These are phyloP conservation scores for Parazoanthus swiftii DNA, from an alignment of 92 coral and sea anemone species.

Conservation along the genomic window DNA sequence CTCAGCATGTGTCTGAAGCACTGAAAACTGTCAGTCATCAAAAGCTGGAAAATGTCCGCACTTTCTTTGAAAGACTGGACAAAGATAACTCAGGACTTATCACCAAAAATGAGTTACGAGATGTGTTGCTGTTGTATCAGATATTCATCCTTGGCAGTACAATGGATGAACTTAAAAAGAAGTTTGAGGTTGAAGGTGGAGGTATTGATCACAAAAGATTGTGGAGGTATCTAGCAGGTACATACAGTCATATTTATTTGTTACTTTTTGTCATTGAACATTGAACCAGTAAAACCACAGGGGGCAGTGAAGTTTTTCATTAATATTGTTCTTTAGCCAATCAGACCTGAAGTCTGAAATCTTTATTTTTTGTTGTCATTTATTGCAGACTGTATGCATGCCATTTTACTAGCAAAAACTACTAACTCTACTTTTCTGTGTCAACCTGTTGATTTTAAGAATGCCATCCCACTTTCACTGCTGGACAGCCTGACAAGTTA, in stretches of 20 bases:
- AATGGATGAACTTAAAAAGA: slow-evolving; percentile 60
- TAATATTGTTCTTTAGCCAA: slow-evolving; percentile 11
- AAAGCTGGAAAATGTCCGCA: slow-evolving; percentile 57
- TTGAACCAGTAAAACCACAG: no score
- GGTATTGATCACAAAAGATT: slow-evolving; percentile 58
- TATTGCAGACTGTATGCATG: no score
- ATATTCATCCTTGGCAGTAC: slow-evolving; percentile 73
- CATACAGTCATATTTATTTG: no score
- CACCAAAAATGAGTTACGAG: slow-evolving; percentile 60
- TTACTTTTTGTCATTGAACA: no score
- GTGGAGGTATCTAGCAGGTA: slow-evolving; percentile 66
- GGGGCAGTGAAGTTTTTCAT: no score
- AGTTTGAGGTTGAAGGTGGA: slow-evolving; percentile 55
- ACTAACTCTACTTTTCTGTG: background rate
- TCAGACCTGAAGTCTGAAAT: no score
- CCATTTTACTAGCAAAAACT: no score
- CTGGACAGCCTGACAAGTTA: background rate
- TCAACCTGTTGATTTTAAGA: background rate
- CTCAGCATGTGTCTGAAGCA: slow-evolving; percentile 63
- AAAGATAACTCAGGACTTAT: slow-evolving; percentile 65
- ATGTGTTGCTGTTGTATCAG: slow-evolving; percentile 62
- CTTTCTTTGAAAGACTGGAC: slow-evolving; percentile 57
- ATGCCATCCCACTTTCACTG: slow-evolving; percentile 26
- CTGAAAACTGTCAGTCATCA: slow-evolving; percentile 57
- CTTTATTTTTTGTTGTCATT: no score